These are phyloP conservation scores for Calliphora vomitoria DNA, from an alignment of 2,888 invertebrate genomes.

Conservation along the genomic window DNA sequence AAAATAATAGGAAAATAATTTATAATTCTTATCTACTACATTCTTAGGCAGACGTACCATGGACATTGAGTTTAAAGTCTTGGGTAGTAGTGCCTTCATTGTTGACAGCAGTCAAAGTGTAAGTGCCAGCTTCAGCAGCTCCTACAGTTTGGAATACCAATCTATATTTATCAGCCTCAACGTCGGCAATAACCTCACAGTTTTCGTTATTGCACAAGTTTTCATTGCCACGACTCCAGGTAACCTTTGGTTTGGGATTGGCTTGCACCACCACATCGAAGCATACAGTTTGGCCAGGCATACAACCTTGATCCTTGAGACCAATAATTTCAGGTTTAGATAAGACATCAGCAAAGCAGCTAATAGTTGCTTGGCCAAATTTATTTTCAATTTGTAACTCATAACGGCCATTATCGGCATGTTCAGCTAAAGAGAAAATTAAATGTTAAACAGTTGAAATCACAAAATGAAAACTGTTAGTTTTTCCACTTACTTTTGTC, in stretches of 20 bases:
- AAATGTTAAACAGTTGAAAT: neutral
- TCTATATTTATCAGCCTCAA: slow-evolving; percentile 85
- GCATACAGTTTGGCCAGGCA: slow-evolving; percentile 91
- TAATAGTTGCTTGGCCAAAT: slow-evolving; percentile 90
- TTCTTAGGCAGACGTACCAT: slow-evolving; percentile 86
- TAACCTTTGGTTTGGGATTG: slow-evolving; percentile 94
- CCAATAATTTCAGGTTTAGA: slow-evolving; percentile 92
- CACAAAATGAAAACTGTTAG: neutral
- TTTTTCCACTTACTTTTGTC: slow-evolving; percentile 86
- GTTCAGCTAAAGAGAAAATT: slow-evolving; percentile 84
- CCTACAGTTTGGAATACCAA: slow-evolving; percentile 90
- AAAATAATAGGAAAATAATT: neutral
- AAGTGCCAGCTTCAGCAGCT: slow-evolving; percentile 91
- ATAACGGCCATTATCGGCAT: slow-evolving; percentile 93
- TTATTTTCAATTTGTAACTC: slow-evolving; percentile 92
- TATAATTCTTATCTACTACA: neutral
- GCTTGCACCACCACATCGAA: slow-evolving; percentile 94
- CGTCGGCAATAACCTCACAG: slow-evolving; percentile 84
- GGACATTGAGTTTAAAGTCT: slow-evolving; percentile 89
- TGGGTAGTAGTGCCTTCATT: slow-evolving; percentile 90
- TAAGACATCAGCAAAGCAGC: slow-evolving; percentile 91
- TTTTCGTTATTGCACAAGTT: slow-evolving; percentile 84
- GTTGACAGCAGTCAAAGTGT: slow-evolving; percentile 91
- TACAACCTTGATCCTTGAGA: slow-evolving; percentile 89
- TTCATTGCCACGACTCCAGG: slow-evolving; percentile 87